Conservation (phyloP, 2,113 vertebrate genomes). For the Phylloscopus trochilus region DNA sequence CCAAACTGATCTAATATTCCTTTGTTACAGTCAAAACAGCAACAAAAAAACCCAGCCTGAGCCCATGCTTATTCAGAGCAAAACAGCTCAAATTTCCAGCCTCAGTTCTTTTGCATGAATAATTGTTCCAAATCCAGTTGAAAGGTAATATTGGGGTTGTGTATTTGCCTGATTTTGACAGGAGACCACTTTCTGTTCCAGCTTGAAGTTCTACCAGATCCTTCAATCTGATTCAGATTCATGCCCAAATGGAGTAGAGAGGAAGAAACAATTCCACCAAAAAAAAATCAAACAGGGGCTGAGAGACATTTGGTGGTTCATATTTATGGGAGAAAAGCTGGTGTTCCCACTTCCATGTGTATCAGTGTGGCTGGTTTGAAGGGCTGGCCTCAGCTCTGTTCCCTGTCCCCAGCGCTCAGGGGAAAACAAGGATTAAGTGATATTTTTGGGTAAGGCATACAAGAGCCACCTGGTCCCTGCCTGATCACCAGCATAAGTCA, state of each 20-base stretch:
- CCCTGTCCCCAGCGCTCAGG: not conserved
- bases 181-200: not conserved
- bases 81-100: not conserved
- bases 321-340: not conserved
- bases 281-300: not conserved
- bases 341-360: not conserved
- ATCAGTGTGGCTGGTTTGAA: not conserved
- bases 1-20: not conserved
- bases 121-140: not conserved
- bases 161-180: not conserved
- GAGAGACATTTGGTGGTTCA: not conserved
- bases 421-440: slow-evolving; percentile 30
- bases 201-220: not conserved
- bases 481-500: not conserved
- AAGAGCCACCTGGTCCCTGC: slow-evolving; percentile 30
- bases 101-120: not conserved
- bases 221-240: not conserved
- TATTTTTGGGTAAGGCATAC: slow-evolving; percentile 40
- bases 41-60: not conserved
- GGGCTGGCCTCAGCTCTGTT: not conserved
- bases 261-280: not conserved
- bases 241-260: not conserved
- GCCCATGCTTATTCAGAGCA: not conserved
- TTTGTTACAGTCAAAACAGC: not conserved
- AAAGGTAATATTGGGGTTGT: not conserved